Evolutionary conservation across 2,113 vertebrate species (phyloP), one percentile per base, ranked within the genome.

Genomic region (Pristiophorus japonicus): DNA sequence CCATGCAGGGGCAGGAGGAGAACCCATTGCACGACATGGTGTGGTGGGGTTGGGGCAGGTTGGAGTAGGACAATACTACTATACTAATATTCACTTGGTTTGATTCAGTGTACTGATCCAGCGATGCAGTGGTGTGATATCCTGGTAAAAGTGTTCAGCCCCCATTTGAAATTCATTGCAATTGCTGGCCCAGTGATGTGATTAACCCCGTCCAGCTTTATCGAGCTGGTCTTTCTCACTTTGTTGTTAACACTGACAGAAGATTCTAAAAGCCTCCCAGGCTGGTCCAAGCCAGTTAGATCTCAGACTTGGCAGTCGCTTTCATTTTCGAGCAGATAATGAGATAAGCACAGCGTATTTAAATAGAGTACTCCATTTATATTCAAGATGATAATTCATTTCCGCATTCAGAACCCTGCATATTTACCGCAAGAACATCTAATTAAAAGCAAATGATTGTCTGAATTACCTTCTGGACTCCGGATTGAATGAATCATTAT

Each of bases 321-420:
- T 90, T 90, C 55, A 38, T 30, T 62, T 90, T 90, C 55, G 22
- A 34, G 55, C 34, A 20, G 30, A 14, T 63, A 59, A 63, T 63
- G 88, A 63, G 34, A 63, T 63, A 30, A 59, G 51, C 1, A 30
- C 45, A 27, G 84, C 20, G 78, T 78, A 78, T 78, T 78, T 78
- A 78, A 38, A 78, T 78, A 38, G 30, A 6, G 59, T 63, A 45
- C 34, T 63, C n/a, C 88, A 38, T 38, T 92, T 92, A 38, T 65
- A n/a, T 92, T 92, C 20, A n/a, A 38, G 59, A 38, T 91, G 88
- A 38, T 38, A 63, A 92, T 92, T 92, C 88, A 92, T 59, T 63
- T 92, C 88, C 59, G 7, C 59, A 91, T 59, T 90, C 51, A 34
- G 51, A 90, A 30, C 24, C 24, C 51, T 90, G 51, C 62, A 20